Conservation (phyloP, 2,888 invertebrate species). For the Apeira syringaria region DNA sequence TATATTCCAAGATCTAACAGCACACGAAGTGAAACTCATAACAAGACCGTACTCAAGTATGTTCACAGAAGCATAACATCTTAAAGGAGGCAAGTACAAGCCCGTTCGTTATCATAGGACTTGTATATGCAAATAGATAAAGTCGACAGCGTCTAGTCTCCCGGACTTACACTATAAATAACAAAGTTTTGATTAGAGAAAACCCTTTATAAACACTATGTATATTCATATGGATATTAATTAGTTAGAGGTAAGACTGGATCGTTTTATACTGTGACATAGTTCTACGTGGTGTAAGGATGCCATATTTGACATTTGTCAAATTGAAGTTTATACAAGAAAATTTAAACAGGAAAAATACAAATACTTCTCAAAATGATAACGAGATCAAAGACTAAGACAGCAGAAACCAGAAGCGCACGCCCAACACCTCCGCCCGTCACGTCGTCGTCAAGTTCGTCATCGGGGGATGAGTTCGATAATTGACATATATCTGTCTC, state of each 20-base stretch:
- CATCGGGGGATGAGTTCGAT: no score
- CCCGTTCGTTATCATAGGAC: conserved; percentile 55
- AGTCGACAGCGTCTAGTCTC: conserved; percentile 36
- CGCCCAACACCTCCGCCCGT: no score
- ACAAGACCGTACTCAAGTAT: conserved; percentile 25
- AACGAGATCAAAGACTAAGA: no score
- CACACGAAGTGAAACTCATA: conserved; percentile 14
- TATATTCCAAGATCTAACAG: neutral
- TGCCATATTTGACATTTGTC: no score
- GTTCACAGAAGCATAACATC: conserved; percentile 28
- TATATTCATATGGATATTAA: conserved; percentile 75
- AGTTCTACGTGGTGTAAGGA: no score
- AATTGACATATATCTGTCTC: no score
- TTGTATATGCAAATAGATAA: conserved; percentile 69
- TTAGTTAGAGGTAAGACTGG: conserved; percentile 38
- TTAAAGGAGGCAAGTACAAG: conserved; percentile 38
- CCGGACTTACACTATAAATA: conserved; percentile 61
- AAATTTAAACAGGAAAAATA: no score
- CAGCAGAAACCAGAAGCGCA: no score
- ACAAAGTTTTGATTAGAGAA: conserved; percentile 75
- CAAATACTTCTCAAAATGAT: no score
- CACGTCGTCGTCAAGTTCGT: no score
- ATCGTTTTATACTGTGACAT: no score
- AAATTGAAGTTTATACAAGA: no score
- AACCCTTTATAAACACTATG: conserved; percentile 58